Evolutionary conservation across 1,140 invertebrate genomes (phyloP).

Genomic region (Neodiprion virginianus): DNA sequence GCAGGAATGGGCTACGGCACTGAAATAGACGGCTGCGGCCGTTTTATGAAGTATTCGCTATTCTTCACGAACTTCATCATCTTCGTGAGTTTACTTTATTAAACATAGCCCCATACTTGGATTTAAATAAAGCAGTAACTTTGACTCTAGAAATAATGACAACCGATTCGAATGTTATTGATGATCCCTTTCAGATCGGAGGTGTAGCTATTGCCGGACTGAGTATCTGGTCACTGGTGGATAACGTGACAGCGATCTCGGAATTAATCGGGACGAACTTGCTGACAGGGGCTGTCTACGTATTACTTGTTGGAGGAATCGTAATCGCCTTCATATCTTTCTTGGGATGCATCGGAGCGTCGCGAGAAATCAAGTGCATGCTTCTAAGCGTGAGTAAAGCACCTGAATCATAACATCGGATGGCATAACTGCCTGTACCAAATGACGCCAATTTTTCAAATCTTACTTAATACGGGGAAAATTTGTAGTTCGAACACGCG

Average conservation of each 20-base stretch:
- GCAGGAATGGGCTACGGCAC: constrained; percentile 72
- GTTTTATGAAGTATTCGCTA: constrained; percentile 83
- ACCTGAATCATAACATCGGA: not conserved
- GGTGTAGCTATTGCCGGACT: constrained; percentile 78
- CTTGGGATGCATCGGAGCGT: constrained; percentile 85
- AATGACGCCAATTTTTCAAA: too few species aligned
- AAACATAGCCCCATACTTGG: not conserved
- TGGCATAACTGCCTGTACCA: too few species aligned
- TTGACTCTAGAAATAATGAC: not conserved
- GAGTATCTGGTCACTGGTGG: constrained; percentile 81
- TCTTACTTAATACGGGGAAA: too few species aligned
- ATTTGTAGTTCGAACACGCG: too few species aligned
- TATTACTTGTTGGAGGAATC: constrained; percentile 80
- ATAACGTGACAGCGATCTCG: constrained; percentile 80
- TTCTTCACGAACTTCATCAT: constrained; percentile 86
- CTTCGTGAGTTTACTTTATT: constrained; percentile 76
- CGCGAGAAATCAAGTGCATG: constrained; percentile 89
- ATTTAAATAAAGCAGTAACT: not conserved
- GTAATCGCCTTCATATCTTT: constrained; percentile 80
- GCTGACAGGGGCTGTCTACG: constrained; percentile 81
- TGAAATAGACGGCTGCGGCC: constrained; percentile 80
- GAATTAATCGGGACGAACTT: constrained; percentile 83
- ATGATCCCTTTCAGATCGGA: constrained; percentile 69
- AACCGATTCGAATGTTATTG: not conserved
- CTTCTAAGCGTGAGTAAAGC: constrained; percentile 75